Conservation (phyloP, 2,888 invertebrate genomes). For the Tolmerus cingulatus region DNA sequence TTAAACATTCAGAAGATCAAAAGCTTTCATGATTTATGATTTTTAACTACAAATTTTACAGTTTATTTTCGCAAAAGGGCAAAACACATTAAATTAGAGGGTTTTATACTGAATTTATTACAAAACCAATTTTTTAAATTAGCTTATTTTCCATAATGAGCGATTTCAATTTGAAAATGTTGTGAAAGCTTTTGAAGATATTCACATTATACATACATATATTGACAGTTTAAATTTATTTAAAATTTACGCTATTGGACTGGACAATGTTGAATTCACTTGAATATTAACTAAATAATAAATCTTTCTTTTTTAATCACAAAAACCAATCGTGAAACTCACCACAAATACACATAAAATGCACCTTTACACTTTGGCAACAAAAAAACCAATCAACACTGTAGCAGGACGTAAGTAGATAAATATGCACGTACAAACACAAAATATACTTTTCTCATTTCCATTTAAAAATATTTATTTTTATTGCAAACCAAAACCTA, state of each 20-base stretch:
- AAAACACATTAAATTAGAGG: not conserved
- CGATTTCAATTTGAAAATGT: not conserved
- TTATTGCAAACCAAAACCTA: not conserved
- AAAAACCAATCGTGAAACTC: not conserved
- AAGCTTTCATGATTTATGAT: not conserved
- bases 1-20: not conserved
- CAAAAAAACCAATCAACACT: conserved; percentile 51
- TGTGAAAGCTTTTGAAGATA: not conserved
- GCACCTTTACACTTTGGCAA: not conserved
- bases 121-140: not conserved
- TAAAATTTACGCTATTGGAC: not conserved
- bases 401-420: conserved; percentile 63
- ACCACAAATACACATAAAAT: conserved; percentile 7
- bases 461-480: not conserved
- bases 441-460: not conserved
- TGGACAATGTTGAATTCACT: not conserved
- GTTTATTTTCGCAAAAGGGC: no score
- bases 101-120: not conserved
- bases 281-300: not conserved
- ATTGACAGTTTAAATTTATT: not conserved
- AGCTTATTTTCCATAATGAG: not conserved
- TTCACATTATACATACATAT: not conserved
- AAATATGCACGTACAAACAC: not conserved
- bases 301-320: conserved; percentile 11
- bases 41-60: not conserved